Evolutionary conservation across 2,797 vertebrate genomes (phyloP), one percentile per base, ranked within the genome.

Genomic region (Darevskia mixta): DNA sequence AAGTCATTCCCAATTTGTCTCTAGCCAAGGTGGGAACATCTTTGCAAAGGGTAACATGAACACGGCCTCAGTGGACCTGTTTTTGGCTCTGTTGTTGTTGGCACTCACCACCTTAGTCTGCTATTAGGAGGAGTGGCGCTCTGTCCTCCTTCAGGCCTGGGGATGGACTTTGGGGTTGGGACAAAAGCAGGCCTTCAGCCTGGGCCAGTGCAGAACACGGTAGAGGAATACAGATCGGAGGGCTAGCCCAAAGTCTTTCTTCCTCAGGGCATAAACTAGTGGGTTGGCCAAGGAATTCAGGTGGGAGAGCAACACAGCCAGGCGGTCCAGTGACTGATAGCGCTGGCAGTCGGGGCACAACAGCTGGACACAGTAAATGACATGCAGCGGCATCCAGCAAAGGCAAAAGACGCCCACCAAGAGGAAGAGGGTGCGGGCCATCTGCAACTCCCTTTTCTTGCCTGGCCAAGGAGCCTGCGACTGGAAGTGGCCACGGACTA

Each of bases 241-340:
- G 5, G 89, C 90, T 1, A 76, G 88, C 2, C 88, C 90, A 3
- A 41, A 90, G 67, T 88, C 90, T 87, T 94, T 96, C 86, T 88
- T 92, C 3, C 94, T 89, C 76, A 96, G 93, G 75, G 96, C 97
- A 85, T 97, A 97, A 79, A 98, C 96, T 66, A 98, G 91, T 9
- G 95, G 97, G 27, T 97, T 97, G 73, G 97, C 96, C 3, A 98
- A 91, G 43, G 96, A 92, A 78, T 98, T 98, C n/a, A 96, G 80
- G 87, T 98, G 97, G 75, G 96, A 97, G 18, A 98, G 95, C 89
- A 97, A 85, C 23, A 88, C 76, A 4, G 96, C 93, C 3, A 95
- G 78, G 11, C 87, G 87, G 17, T 91, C 91, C 64, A 89, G 89
- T 95, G 96, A 96, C n/a, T 73, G n/a, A 1, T 96, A 97, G 35